phyloP scores from a whole-genome alignment of 2,797 vertebrate species.

The Etheostoma perlongum region DNA sequence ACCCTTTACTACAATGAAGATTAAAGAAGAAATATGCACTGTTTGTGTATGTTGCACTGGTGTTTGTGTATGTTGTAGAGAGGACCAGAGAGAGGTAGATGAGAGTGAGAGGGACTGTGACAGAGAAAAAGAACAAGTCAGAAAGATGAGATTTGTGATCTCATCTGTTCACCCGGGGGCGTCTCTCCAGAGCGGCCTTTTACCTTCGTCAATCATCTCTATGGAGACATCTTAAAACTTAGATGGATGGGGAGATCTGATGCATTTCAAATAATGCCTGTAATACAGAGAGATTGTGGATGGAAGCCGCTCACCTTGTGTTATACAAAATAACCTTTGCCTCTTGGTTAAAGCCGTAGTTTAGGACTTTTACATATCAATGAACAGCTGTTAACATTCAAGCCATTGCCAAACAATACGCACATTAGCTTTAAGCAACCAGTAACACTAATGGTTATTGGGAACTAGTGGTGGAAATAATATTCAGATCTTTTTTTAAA shows the following conservation, averaged over 20 bases:
- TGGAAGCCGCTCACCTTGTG: constrained; percentile 35
- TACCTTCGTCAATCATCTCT: constrained; percentile 77
- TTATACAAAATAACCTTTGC: constrained; percentile 10
- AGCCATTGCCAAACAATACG: too few species aligned
- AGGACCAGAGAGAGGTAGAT: constrained; percentile 17
- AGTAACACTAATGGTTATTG: background rate
- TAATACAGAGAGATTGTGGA: constrained; percentile 45
- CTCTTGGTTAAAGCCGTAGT: background rate
- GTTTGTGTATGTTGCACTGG: constrained; percentile 30
- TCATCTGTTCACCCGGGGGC: constrained; percentile 71
- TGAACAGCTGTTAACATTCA: too few species aligned
- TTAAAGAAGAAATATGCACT: constrained; percentile 26
- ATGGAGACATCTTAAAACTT: constrained; percentile 70
- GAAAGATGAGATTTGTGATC: constrained; percentile 78
- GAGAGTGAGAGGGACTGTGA: constrained; percentile 25
- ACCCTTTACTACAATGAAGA: constrained; percentile 40
- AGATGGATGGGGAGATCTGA: constrained; percentile 65
- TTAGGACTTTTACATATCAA: too few species aligned
- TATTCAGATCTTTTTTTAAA: background rate
- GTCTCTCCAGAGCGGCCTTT: constrained; percentile 57
- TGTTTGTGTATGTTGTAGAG: constrained; percentile 37
- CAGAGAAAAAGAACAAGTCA: constrained; percentile 53
- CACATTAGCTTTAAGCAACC: background rate
- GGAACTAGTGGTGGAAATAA: background rate
- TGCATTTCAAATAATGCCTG: constrained; percentile 69